Conservation (phyloP, 1,140 invertebrate species). For the Drosophila sturtevanti region DNA sequence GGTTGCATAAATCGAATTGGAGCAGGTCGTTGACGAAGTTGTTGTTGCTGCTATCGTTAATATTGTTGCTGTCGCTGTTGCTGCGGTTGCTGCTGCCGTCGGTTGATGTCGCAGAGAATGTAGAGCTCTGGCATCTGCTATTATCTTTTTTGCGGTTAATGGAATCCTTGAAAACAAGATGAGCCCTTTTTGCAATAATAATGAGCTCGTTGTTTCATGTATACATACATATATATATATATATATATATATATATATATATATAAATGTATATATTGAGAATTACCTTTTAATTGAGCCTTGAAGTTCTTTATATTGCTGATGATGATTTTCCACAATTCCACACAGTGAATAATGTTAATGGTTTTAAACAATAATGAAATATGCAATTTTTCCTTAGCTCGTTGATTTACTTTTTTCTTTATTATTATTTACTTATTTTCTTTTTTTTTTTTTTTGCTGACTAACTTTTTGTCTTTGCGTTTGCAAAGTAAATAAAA, state of each 20-base stretch:
- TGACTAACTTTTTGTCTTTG: conserved; percentile 66
- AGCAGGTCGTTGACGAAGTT: conserved; percentile 74
- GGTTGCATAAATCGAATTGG: conserved; percentile 76
- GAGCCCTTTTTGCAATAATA: conserved; percentile 47
- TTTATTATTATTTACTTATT: conserved; percentile 27
- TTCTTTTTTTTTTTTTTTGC: conserved; percentile 8
- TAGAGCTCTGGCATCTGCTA: conserved; percentile 36
- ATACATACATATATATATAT: too few species aligned
- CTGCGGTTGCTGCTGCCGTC: conserved; percentile 27
- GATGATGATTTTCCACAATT: conserved; percentile 38
- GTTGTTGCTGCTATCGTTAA: conserved; percentile 8
- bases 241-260: too few species aligned
- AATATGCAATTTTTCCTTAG: conserved; percentile 31
- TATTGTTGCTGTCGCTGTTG: conserved; percentile 56
- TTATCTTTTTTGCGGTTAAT: conserved; percentile 46
- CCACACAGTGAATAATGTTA: not conserved
- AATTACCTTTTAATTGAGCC: conserved; percentile 31
- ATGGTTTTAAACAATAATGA: conserved; percentile 47
- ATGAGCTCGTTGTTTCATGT: conserved; percentile 25
- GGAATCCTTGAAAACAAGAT: conserved; percentile 58
- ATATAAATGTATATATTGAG: not conserved
- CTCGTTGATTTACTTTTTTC: conserved; percentile 24
- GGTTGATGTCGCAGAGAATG: conserved; percentile 15
- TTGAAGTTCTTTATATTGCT: conserved; percentile 41
- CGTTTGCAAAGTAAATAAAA: conserved; percentile 69